Evolutionary conservation across 1,140 invertebrate genomes (phyloP).

Genomic region (Cotesia glomerata): DNA sequence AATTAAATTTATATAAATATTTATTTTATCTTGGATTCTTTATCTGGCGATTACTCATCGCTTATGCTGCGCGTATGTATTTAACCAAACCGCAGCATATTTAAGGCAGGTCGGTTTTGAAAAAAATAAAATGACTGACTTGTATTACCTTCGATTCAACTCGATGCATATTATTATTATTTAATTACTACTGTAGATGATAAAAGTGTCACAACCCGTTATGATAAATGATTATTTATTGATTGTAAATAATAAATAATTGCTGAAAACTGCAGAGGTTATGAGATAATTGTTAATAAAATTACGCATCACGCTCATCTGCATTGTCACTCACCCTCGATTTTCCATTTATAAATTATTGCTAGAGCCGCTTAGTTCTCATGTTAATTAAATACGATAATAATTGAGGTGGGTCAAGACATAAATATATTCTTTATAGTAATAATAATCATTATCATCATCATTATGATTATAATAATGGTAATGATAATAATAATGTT

Average conservation of each 20-base stretch:
- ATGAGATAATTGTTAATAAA: neutral
- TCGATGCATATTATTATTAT: slow-evolving; percentile 35
- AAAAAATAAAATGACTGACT: slow-evolving; percentile 40
- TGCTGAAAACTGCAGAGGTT: too few relatives aligned
- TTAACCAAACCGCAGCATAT: slow-evolving; percentile 12
- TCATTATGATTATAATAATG: neutral
- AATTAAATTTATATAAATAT: too few relatives aligned
- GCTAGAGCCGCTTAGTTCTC: neutral
- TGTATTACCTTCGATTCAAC: slow-evolving; percentile 47
- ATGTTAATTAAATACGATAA: neutral
- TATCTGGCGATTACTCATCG: too few relatives aligned
- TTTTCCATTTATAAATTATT: neutral
- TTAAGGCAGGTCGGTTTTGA: slow-evolving; percentile 54
- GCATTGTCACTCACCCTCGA: slow-evolving; percentile 1
- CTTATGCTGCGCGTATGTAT: neutral
- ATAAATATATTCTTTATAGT: neutral
- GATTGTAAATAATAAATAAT: neutral
- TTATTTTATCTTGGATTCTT: too few relatives aligned
- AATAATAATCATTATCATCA: neutral
- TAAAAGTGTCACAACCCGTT: neutral
- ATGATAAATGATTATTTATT: neutral
- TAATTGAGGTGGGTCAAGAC: slow-evolving; percentile 1
- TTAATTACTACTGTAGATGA: neutral
- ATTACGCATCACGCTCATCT: neutral
- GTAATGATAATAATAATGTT: neutral